Percentiles rank a stretch among this genome's conserved stretches.
These are phyloP conservation scores for Hypsopygia costalis DNA, from an alignment of 2,888 invertebrate genomes.

Conservation along the genomic window DNA sequence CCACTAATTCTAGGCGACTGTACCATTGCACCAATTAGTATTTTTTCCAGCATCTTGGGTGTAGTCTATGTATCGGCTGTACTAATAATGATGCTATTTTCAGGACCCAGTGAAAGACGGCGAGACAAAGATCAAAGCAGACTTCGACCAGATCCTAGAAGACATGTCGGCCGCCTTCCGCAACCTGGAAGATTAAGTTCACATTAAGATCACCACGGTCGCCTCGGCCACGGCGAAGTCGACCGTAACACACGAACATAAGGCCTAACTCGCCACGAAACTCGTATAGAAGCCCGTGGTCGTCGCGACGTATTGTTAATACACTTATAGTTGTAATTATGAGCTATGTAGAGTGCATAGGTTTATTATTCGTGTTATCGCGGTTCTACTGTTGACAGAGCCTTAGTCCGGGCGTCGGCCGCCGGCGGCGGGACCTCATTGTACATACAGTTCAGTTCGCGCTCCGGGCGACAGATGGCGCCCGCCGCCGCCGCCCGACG, in stretches of 20 bases:
- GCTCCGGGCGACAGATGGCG: constrained; percentile 15
- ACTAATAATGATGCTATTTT: background rate
- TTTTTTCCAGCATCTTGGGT: too few species aligned
- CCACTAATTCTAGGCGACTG: too few species aligned
- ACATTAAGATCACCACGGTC: background rate
- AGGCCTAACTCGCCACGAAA: constrained; percentile 2
- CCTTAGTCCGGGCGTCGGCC: constrained; percentile 11
- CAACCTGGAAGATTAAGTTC: constrained; percentile 96
- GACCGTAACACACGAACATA: constrained; percentile 1
- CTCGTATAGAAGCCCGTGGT: constrained; percentile 9
- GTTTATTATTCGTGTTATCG: constrained; percentile 40
- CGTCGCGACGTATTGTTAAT: constrained; percentile 28
- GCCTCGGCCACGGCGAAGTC: constrained; percentile 8
- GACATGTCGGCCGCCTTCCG: constrained; percentile 98
- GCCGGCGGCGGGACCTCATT: too few species aligned
- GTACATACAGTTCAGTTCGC: too few species aligned
- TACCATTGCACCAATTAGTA: too few species aligned
- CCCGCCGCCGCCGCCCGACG: constrained; percentile 4
- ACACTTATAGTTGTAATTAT: constrained; percentile 34
- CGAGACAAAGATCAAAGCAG: constrained; percentile 97
- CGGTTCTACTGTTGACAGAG: constrained; percentile 42
- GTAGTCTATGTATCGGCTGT: too few species aligned
- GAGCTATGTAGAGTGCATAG: constrained; percentile 46
- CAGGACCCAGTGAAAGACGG: constrained; percentile 99
- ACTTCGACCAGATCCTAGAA: constrained; percentile 98